Evolutionary conservation across 2,113 vertebrate genomes (phyloP).

Genomic region (Sminthopsis crassicaudata): DNA sequence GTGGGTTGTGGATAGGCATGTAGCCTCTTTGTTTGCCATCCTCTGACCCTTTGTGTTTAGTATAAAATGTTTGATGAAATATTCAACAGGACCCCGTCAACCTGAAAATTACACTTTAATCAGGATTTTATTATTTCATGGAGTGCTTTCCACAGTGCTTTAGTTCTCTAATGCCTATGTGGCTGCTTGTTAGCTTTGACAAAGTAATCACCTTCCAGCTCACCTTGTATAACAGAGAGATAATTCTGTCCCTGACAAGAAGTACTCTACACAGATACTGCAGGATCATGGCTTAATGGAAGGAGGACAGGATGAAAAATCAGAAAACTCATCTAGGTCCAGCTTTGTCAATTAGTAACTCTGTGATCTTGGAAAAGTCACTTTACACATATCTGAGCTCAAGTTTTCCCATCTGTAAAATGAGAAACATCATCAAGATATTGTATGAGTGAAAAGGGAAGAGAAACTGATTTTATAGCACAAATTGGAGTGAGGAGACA

Average conservation of each 20-base stretch:
- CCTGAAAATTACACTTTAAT: neutral
- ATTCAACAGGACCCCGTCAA: neutral
- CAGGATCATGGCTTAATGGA: neutral
- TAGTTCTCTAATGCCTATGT: neutral
- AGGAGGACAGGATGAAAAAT: neutral
- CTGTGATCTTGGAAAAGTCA: neutral
- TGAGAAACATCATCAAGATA: neutral
- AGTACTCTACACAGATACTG: neutral
- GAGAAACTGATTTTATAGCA: neutral
- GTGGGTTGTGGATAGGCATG: neutral
- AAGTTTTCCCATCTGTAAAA: neutral
- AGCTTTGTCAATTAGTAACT: neutral
- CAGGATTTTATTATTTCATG: slow-evolving; percentile 6
- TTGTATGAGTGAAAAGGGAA: neutral
- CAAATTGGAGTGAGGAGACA: neutral
- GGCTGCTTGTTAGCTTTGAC: neutral
- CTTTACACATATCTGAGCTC: neutral
- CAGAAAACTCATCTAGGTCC: neutral
- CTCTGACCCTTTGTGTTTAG: neutral
- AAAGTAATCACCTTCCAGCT: neutral
- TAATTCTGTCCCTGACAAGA: neutral
- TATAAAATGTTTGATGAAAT: slow-evolving; percentile 4
- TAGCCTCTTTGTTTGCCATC: neutral
- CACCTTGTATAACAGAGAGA: neutral
- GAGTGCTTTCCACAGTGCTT: neutral